These are phyloP conservation scores for Sparidentex hasta DNA, from an alignment of 2,797 vertebrate genomes.

Conservation along the genomic window DNA sequence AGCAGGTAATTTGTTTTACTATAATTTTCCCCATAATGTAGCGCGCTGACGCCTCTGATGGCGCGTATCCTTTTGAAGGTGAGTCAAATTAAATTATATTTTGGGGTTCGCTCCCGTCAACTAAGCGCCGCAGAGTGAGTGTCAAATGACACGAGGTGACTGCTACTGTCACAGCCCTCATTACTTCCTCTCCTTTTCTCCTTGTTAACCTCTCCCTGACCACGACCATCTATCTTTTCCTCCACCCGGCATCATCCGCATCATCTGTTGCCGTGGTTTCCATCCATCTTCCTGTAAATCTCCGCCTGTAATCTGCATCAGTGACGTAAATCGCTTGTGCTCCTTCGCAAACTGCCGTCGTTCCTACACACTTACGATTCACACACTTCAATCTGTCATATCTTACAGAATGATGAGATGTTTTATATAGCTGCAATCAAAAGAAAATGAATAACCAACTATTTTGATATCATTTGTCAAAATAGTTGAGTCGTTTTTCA, in stretches of 20 bases:
- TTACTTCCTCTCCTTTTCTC: constrained; percentile 37
- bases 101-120: constrained; percentile 34
- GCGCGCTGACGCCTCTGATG: constrained; percentile 23
- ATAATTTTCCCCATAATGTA: constrained; percentile 50
- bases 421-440: too few species aligned
- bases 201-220: constrained; percentile 53
- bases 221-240: constrained; percentile 50
- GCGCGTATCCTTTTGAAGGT: constrained; percentile 57
- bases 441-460: too few species aligned
- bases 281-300: constrained; percentile 53
- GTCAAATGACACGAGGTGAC: constrained; percentile 58
- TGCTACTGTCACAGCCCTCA: constrained; percentile 38
- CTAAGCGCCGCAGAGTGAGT: constrained; percentile 35
- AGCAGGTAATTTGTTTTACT: constrained; percentile 56
- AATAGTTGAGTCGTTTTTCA: too few species aligned
- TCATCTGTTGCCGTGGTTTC: constrained; percentile 60
- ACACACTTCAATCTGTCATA: neutral
- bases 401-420: neutral
- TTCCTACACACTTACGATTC: constrained; percentile 10
- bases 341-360: constrained; percentile 27
- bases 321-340: constrained; percentile 26
- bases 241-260: constrained; percentile 29
- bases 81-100: constrained; percentile 65
- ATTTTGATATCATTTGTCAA: too few species aligned
- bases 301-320: constrained; percentile 42